Conservation (phyloP, 2,888 invertebrate species). For the Drosophila affinis region DNA sequence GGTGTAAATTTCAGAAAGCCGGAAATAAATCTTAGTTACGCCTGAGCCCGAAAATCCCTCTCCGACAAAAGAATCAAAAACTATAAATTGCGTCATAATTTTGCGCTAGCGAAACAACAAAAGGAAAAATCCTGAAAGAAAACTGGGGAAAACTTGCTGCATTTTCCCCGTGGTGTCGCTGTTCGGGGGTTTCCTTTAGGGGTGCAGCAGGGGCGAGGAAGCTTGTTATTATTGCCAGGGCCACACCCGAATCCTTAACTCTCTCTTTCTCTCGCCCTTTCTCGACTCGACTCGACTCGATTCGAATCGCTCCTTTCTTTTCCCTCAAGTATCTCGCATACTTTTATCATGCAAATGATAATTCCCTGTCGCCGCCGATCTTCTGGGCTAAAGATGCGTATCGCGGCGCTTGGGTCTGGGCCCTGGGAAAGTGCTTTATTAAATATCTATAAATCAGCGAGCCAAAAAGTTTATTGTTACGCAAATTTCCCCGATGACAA, state of each 20-base stretch:
- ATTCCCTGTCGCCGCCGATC: constrained; percentile 25
- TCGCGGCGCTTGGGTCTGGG: background rate
- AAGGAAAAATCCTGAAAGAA: constrained; percentile 48
- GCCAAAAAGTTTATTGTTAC: constrained; percentile 65
- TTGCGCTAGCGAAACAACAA: constrained; percentile 32
- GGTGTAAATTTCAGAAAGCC: constrained; percentile 71
- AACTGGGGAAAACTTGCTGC: constrained; percentile 59
- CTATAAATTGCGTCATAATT: constrained; percentile 78
- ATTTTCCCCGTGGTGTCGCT: constrained; percentile 30
- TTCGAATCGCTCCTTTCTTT: too few species aligned
- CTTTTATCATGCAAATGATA: constrained; percentile 48
- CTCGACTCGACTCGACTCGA: too few species aligned
- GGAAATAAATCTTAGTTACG: constrained; percentile 80
- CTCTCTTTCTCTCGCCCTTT: background rate
- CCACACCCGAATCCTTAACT: constrained; percentile 35
- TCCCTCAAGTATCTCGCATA: constrained; percentile 11
- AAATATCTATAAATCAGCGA: constrained; percentile 74
- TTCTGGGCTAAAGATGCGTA: constrained; percentile 5
- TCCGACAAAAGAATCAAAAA: constrained; percentile 67
- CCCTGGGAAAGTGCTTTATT: constrained; percentile 74
- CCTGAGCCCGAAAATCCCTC: constrained; percentile 46
- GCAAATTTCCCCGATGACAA: constrained; percentile 68
- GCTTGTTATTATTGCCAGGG: constrained; percentile 50
- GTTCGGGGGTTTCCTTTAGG: constrained; percentile 6
- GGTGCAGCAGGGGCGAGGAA: constrained; percentile 28